A percentile compares a stretch with the other conserved stretches of the same genome.
phyloP scores from a whole-genome alignment of 2,113 vertebrate species.

The Ptilorrhoa leucosticta region DNA sequence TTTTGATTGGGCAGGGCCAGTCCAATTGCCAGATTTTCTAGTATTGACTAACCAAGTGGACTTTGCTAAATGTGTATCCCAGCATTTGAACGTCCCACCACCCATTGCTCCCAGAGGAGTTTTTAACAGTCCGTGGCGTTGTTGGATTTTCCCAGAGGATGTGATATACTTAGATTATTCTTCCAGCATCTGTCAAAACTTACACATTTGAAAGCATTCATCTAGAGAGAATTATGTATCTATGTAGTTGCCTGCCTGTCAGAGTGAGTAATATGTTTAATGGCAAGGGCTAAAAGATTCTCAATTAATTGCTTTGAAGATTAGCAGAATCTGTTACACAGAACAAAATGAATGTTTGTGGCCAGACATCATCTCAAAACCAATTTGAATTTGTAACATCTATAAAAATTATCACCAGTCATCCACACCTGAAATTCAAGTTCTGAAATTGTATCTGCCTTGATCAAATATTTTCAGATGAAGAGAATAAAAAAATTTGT shows the following conservation, averaged over 20 bases:
- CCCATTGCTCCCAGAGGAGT: neutral
- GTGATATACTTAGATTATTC: neutral
- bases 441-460: neutral
- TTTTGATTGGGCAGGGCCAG: neutral
- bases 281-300: constrained; percentile 27
- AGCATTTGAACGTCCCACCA: neutral
- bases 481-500: neutral
- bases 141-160: neutral
- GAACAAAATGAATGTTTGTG: neutral
- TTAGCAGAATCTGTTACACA: constrained; percentile 8
- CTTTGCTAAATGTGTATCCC: neutral
- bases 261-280: constrained; percentile 49
- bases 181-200: neutral
- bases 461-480: neutral
- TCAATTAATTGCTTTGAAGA: constrained; percentile 58
- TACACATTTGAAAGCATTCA: neutral
- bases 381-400: neutral
- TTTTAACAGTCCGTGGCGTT: neutral
- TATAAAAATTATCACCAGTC: neutral
- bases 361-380: neutral
- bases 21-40: neutral
- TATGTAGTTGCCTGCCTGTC: neutral
- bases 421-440: neutral
- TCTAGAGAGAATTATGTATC: neutral
- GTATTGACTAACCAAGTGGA: neutral